These are phyloP conservation scores for Recurvirostra avosetta DNA, from an alignment of 2,113 vertebrate genomes.

Conservation along the genomic window DNA sequence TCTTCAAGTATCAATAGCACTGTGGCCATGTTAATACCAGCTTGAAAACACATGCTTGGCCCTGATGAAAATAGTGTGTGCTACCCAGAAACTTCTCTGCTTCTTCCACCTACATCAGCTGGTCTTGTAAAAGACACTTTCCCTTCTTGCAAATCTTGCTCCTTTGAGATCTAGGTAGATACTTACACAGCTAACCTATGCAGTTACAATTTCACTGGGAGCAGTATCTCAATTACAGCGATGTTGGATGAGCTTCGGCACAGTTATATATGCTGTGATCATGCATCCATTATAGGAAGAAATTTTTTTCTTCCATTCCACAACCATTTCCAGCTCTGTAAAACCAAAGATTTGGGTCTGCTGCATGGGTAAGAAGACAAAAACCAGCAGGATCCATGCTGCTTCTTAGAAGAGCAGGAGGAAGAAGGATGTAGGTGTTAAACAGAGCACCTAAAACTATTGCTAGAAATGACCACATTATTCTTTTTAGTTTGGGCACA, in stretches of 20 bases:
- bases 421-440: not conserved
- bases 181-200: not conserved
- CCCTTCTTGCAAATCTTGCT: not conserved
- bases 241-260: not conserved
- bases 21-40: not conserved
- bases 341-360: not conserved
- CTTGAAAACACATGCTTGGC: not conserved
- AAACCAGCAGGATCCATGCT: not conserved
- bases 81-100: not conserved
- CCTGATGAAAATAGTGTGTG: not conserved
- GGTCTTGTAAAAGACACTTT: not conserved
- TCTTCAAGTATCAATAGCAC: not conserved
- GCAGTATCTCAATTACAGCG: not conserved
- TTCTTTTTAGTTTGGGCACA: not conserved
- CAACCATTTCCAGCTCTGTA: not conserved
- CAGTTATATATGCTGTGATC: not conserved
- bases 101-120: not conserved
- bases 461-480: not conserved
- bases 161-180: not conserved
- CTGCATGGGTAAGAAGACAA: not conserved
- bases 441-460: not conserved
- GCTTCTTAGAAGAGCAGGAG: not conserved
- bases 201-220: not conserved
- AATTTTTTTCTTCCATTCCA: not conserved
- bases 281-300: not conserved